Evolutionary conservation across 1,140 invertebrate genomes (phyloP).

Genomic region (Drosophila sp.): DNA sequence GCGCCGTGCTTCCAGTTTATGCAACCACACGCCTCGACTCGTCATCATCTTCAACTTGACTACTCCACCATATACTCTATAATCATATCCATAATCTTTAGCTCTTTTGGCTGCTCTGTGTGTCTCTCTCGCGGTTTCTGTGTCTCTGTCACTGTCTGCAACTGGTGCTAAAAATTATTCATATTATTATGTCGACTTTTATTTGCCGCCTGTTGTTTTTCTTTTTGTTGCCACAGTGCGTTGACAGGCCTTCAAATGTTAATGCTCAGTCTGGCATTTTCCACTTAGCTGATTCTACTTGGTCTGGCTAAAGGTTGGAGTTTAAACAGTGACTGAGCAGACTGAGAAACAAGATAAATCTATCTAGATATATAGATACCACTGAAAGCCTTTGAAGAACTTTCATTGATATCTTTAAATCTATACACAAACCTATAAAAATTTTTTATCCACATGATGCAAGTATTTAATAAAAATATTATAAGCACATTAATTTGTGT

Average conservation of each 20-base stretch:
- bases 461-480: no score
- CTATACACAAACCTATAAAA: no score
- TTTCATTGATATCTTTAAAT: no score
- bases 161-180: conserved; percentile 52
- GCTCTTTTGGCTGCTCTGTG: conserved; percentile 32
- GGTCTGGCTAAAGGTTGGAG: neutral
- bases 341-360: no score
- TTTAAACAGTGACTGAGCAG: neutral
- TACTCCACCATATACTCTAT: conserved; percentile 47
- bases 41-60: conserved; percentile 42
- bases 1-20: conserved; percentile 65
- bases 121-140: neutral
- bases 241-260: conserved; percentile 72
- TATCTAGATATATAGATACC: no score
- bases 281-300: neutral
- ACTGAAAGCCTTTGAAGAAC: no score
- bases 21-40: conserved; percentile 59
- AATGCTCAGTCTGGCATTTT: conserved; percentile 36
- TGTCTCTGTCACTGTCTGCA: no score
- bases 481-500: no score
- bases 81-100: conserved; percentile 74
- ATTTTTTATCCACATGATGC: no score
- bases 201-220: conserved; percentile 66
- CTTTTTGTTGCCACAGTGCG: conserved; percentile 27
- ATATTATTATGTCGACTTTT: conserved; percentile 73